Evolutionary conservation across 1,140 invertebrate genomes (phyloP), one percentile per base, ranked within the genome.

Genomic region (Cydia fagiglandana): DNA sequence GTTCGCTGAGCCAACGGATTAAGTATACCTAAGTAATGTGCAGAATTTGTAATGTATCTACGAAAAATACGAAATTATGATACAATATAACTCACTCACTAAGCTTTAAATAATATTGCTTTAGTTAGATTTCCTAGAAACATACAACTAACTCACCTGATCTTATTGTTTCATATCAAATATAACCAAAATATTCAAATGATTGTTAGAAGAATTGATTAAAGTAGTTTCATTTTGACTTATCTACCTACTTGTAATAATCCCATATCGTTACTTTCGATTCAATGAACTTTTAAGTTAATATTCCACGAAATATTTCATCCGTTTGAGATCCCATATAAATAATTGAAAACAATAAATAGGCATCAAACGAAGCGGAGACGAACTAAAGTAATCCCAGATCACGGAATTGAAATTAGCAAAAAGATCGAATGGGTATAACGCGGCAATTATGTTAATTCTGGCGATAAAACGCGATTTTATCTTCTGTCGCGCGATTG

Each of bases 371-470:
- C 30, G 30, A 70, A 17, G 30, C 30, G 28, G 28, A n/a, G 28
- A 34, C 24, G n/a, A 70, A 70, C 66, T 70, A 70, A 30, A 41
- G 17, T 17, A 38, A 38, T 41, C 30, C 56, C n/a, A 70, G 66
- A 70, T 70, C 66, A 70, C 66, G 34, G 66, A 70, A 70, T 45
- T 70, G 66, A 70, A 70, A 70, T 70, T 70, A 70, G 66, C 66
- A 38, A 17, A 68, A 74, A 74, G 75, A 73, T 76, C 56, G 76
- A 77, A 83, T 79, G 81, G n/a, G 38, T 41, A 70, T 70, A 80
- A 78, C 78, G 75, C 68, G 78, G 83, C 81, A 87, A 88, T 88
- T 87, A 86, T 87, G 87, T 80, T 86, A 85, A 88, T 87, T 80
- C 24, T 50, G 70, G 61, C 81, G 76, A 86, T 86, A 89, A 86